These are phyloP conservation scores for Oxyruncus cristatus DNA, from an alignment of 2,113 vertebrate species.

Conservation along the genomic window DNA sequence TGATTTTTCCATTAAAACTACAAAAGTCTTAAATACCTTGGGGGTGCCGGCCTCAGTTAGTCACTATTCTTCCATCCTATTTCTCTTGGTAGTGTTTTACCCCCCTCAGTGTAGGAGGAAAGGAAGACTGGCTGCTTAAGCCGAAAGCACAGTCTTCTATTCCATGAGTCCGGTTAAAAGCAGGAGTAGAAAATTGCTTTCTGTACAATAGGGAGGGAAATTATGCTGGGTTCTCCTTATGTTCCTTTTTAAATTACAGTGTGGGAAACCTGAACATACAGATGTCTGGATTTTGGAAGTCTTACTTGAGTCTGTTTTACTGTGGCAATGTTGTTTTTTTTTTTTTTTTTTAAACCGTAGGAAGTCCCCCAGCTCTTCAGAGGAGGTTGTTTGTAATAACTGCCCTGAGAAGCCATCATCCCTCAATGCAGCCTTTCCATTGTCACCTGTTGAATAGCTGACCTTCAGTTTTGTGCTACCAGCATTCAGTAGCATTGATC, in stretches of 20 bases:
- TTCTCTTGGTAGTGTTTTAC: slow-evolving; percentile 27
- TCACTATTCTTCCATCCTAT: slow-evolving; percentile 25
- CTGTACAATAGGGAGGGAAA: slow-evolving; percentile 25
- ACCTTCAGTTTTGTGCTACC: neutral
- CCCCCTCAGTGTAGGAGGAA: neutral
- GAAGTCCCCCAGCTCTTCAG: neutral
- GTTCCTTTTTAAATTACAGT: neutral
- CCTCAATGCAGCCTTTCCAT: neutral
- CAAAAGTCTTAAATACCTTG: slow-evolving; percentile 48
- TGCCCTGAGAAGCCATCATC: neutral
- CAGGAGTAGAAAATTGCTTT: slow-evolving; percentile 41
- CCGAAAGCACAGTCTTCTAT: slow-evolving; percentile 5
- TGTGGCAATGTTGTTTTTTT: neutral
- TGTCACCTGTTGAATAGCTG: neutral
- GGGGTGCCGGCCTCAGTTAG: slow-evolving; percentile 41
- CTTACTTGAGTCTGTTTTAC: neutral
- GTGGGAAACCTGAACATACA: neutral
- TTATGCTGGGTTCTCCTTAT: neutral
- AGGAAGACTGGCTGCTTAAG: slow-evolving; percentile 8
- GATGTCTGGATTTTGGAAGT: neutral
- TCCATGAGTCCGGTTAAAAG: slow-evolving; percentile 48
- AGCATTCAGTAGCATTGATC: neutral
- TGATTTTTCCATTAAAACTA: slow-evolving; percentile 67
- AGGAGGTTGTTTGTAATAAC: neutral
- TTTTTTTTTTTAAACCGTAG: neutral